Evolutionary conservation across 2,113 vertebrate genomes (phyloP).

Genomic region (Pampusana beccarii): DNA sequence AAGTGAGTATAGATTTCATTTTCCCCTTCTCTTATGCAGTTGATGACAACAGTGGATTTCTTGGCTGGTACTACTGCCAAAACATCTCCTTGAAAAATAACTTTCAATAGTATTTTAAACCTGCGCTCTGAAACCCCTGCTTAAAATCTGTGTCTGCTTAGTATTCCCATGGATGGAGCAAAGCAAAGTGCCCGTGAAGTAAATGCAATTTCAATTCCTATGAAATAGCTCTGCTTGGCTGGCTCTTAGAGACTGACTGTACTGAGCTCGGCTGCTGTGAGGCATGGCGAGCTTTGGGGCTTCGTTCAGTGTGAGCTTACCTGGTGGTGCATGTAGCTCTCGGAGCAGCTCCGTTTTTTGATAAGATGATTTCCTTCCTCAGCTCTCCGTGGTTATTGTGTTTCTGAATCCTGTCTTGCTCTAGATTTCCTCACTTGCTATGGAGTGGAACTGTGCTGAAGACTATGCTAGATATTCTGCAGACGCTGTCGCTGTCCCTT

Average conservation of each 20-base stretch:
- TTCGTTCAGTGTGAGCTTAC: not conserved
- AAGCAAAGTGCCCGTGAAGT: not conserved
- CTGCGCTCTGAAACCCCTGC: not conserved
- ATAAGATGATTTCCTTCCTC: not conserved
- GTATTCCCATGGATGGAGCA: not conserved
- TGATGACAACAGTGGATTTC: not conserved
- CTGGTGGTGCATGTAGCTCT: not conserved
- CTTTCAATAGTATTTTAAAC: not conserved
- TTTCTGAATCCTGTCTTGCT: not conserved
- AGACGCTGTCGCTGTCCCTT: slow-evolving; percentile 93
- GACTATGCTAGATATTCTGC: slow-evolving; percentile 96
- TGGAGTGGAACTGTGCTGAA: slow-evolving; percentile 97
- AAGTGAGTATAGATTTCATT: slow-evolving; percentile 77
- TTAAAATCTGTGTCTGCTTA: not conserved
- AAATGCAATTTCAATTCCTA: not conserved
- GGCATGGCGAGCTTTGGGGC: not conserved
- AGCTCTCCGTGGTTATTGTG: not conserved
- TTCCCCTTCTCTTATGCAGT: not conserved
- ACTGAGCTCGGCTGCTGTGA: not conserved
- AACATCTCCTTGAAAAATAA: not conserved
- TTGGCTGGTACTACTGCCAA: not conserved
- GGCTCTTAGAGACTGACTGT: not conserved
- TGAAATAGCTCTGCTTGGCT: not conserved
- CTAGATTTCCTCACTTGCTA: slow-evolving; percentile 93
- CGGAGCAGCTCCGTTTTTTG: not conserved